Conservation (phyloP, 2,797 vertebrate genomes). For the Fistularia commersonii region DNA sequence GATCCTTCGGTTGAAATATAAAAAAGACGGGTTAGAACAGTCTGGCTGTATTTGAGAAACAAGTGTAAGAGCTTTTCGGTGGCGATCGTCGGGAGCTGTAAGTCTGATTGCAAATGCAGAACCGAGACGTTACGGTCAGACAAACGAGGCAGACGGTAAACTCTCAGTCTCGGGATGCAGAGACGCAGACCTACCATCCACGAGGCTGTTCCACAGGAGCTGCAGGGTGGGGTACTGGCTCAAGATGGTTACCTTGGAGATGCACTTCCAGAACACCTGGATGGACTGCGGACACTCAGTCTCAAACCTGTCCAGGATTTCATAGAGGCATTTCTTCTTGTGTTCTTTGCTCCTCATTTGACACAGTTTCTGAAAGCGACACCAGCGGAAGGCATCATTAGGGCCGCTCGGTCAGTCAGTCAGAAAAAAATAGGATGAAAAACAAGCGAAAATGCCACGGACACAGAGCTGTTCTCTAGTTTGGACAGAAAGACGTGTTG, state of each 20-base stretch:
- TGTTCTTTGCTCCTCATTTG: conserved; percentile 45
- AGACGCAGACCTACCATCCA: conserved; percentile 55
- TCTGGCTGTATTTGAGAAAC: no score
- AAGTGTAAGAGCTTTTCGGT: no score
- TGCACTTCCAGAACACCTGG: conserved; percentile 55
- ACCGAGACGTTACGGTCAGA: not conserved
- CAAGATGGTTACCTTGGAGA: conserved; percentile 60
- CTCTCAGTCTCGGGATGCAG: not conserved
- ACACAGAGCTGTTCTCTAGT: no score
- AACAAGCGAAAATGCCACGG: not conserved
- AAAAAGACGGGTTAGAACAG: no score
- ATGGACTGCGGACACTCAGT: conserved; percentile 14
- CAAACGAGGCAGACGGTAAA: not conserved
- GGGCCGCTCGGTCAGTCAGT: no score
- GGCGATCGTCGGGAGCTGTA: no score
- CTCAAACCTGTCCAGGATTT: conserved; percentile 64
- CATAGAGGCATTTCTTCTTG: conserved; percentile 44
- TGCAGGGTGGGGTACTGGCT: conserved; percentile 48
- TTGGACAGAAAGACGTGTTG: no score
- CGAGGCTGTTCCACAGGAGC: conserved; percentile 46
- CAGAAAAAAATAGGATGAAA: not conserved
- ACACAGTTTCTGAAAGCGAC: conserved; percentile 51
- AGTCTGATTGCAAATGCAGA: not conserved
- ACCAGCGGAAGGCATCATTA: no score
- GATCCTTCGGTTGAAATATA: no score